Evolutionary conservation across 1,140 invertebrate genomes (phyloP).

Genomic region (Drosophila rhopaloa): DNA sequence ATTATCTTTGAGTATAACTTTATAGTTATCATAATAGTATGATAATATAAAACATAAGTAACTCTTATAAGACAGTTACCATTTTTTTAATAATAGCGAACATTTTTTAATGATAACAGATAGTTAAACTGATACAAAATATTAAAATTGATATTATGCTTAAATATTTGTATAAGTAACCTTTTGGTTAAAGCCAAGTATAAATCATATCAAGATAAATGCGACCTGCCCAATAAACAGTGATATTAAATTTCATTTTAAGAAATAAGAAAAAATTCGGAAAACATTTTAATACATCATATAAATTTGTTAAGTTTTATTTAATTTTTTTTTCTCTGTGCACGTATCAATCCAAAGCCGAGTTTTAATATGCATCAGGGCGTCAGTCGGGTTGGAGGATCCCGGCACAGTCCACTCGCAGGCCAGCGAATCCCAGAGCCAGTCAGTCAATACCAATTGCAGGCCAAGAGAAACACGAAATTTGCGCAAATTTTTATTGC

Average conservation of each 20-base stretch:
- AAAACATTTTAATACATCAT: neutral
- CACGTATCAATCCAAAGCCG: constrained; percentile 67
- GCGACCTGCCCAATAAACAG: too few species aligned
- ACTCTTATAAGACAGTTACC: too few species aligned
- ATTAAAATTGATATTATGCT: too few species aligned
- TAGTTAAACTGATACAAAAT: too few species aligned
- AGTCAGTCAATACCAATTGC: constrained; percentile 76
- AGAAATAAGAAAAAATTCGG: neutral
- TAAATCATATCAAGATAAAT: neutral
- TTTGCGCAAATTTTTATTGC: constrained; percentile 83
- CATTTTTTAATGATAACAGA: too few species aligned
- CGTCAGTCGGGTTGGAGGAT: constrained; percentile 58
- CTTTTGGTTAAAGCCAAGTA: too few species aligned
- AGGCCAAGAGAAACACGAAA: constrained; percentile 80
- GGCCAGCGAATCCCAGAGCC: constrained; percentile 32
- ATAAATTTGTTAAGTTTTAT: neutral
- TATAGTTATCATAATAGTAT: too few species aligned
- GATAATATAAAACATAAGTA: too few species aligned
- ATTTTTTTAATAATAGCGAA: too few species aligned
- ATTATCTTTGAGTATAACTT: too few species aligned
- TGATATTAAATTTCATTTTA: neutral
- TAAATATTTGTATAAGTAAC: too few species aligned
- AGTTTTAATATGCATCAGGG: constrained; percentile 74
- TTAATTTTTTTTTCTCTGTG: constrained; percentile 1
- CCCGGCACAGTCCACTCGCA: constrained; percentile 17